Conservation (phyloP, 92 coral and sea anemone species). For the Epizoanthus fatuus region DNA sequence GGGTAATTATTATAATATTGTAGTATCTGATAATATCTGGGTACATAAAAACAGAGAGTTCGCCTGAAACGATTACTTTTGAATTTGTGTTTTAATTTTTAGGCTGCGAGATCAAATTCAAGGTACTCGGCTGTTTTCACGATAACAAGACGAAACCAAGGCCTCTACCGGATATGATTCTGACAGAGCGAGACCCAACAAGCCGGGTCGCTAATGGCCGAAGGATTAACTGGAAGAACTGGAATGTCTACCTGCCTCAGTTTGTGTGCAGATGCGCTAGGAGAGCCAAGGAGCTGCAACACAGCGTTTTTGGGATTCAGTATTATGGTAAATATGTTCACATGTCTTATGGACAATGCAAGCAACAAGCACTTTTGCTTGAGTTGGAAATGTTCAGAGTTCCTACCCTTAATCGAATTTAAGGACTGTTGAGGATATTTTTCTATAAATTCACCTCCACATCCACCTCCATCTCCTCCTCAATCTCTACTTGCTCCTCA, state of each 20-base stretch:
- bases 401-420: too few species aligned
- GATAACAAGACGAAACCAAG: conserved; percentile 72
- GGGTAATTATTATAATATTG: too few species aligned
- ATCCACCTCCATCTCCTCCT: too few species aligned
- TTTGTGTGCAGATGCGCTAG: conserved; percentile 92
- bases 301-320: conserved; percentile 86
- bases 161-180: conserved; percentile 72
- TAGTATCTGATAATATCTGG: too few species aligned
- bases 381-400: too few species aligned
- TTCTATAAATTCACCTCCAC: too few species aligned
- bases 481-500: too few species aligned
- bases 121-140: conserved; percentile 83
- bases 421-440: too few species aligned
- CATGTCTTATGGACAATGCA: not conserved
- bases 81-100: conserved; percentile 9
- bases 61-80: too few species aligned
- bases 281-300: conserved; percentile 65
- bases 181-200: conserved; percentile 80
- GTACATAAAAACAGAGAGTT: too few species aligned
- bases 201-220: conserved; percentile 63
- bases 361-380: too few species aligned
- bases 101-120: conserved; percentile 77
- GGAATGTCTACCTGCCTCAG: conserved; percentile 83
- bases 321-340: conserved; percentile 74
- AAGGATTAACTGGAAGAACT: conserved; percentile 89